Conservation (phyloP, 1,140 invertebrate genomes). For the Apis laboriosa region DNA sequence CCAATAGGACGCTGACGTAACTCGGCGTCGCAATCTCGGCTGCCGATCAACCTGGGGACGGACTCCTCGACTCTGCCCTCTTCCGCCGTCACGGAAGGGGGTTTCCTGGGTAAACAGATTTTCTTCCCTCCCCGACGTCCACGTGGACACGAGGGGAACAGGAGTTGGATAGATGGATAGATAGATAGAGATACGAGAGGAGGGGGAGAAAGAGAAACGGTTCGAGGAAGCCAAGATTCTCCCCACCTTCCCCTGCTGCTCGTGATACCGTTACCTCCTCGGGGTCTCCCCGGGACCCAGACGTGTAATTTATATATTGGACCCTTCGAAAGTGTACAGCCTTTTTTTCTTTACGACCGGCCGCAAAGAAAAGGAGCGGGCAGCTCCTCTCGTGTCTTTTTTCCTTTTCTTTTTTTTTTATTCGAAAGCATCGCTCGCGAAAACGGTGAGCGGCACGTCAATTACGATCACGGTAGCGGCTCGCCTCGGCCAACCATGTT, state of each 20-base stretch:
- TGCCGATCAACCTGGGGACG: slow-evolving; percentile 66
- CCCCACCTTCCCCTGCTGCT: not conserved
- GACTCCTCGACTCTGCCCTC: slow-evolving; percentile 14
- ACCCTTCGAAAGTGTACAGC: slow-evolving; percentile 58
- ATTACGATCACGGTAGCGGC: slow-evolving; percentile 68
- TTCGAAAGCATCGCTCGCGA: slow-evolving; percentile 13
- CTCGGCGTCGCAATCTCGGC: slow-evolving; percentile 70
- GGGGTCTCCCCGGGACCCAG: slow-evolving; percentile 66
- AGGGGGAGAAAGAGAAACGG: slow-evolving; percentile 8
- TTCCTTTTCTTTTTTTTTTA: too few species aligned
- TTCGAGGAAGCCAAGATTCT: slow-evolving; percentile 56
- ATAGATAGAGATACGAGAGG: not conserved
- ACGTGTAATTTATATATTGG: slow-evolving; percentile 75
- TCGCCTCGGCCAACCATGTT: slow-evolving; percentile 57
- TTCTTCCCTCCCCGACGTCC: slow-evolving; percentile 62
- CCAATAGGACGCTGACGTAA: slow-evolving; percentile 78
- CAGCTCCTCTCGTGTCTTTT: slow-evolving; percentile 17
- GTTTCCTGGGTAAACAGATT: slow-evolving; percentile 49
- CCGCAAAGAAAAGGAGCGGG: not conserved
- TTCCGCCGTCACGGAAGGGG: slow-evolving; percentile 28
- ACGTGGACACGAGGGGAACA: not conserved
- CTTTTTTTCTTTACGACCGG: slow-evolving; percentile 49
- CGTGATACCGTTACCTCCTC: slow-evolving; percentile 69
- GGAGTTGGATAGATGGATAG: too few species aligned
- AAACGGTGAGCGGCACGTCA: slow-evolving; percentile 63